Evolutionary conservation across 2,888 invertebrate species (phyloP).

Genomic region (Encarsia formosa): DNA sequence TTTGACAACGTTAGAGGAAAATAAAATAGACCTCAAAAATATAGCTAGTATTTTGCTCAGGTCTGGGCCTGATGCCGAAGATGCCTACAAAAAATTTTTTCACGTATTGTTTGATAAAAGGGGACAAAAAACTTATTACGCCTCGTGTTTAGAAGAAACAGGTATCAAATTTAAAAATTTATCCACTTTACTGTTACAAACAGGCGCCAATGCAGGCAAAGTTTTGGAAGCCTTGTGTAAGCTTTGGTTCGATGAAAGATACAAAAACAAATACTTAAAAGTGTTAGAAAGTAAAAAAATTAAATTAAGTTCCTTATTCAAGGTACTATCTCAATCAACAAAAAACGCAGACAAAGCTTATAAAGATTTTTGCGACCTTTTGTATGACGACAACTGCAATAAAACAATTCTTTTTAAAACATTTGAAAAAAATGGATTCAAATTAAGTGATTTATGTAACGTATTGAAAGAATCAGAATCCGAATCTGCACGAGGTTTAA

Average conservation of each 20-base stretch:
- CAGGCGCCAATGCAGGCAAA: background rate
- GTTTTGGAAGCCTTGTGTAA: background rate
- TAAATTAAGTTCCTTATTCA: background rate
- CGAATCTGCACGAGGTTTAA: background rate
- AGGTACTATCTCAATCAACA: too few relatives aligned
- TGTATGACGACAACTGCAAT: background rate
- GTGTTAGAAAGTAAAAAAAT: background rate
- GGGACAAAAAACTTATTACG: slow-evolving; percentile 18
- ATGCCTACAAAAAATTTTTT: background rate
- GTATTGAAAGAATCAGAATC: background rate
- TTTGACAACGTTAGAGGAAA: background rate
- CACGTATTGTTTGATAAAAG: background rate
- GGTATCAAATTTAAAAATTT: slow-evolving; percentile 28
- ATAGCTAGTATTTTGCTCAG: background rate
- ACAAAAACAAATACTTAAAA: slow-evolving; percentile 24
- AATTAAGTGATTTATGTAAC: background rate
- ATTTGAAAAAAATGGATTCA: background rate
- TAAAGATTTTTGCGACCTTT: background rate
- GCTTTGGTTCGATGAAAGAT: slow-evolving; percentile 5
- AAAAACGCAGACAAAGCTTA: background rate
- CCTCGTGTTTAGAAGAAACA: slow-evolving; percentile 24
- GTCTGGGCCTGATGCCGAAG: background rate
- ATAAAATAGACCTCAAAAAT: background rate
- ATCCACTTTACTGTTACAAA: background rate
- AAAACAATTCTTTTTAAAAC: background rate